Evolutionary conservation across 64 coral and sea anemone genomes (phyloP), one percentile per base, ranked within the genome.

Genomic region (Porites lutea): DNA sequence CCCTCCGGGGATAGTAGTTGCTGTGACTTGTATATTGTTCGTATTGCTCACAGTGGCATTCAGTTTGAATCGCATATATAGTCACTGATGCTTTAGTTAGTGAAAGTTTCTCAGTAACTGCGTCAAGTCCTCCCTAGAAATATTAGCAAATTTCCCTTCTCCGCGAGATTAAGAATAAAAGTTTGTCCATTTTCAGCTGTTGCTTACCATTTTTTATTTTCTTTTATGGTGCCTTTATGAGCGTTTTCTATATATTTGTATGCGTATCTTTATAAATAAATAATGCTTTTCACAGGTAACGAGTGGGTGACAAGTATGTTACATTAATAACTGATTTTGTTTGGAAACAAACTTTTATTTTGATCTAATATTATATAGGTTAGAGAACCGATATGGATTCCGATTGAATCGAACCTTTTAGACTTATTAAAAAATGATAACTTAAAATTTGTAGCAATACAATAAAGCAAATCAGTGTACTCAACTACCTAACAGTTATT

Each of bases 11-110:
- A 1, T 48, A 49, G 15, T 3, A 49, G 64, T 64, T 46, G 22
- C 51, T 68, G 61, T 68, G 62, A 84, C 44, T 68, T 84, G 81
- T 84, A 84, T 84, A 84, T 84, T 84, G 63, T 68, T 84, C 51
- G 67, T 68, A 84, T 65, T 82, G 79, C 16, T 65, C 59, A 65
- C 81, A 84, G 65, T 68, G 63, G 47, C 81, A 48, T 45, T 66
- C 59, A 61, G 37, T 48, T 43, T 13, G 54, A 57, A 12, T 57
- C 7, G 54, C 54, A 57, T 57, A 57, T 57, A 9, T 9, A 1
- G 14, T 69, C 16, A 67, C 5, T 19, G 48, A 46, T 84, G 21
- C 81, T 22, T 67, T 66, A 70, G 81, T 21, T 48, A 83, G 12
- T 74, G 13, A 50, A 51, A 63, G n/a, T 51, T 47, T 43, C 22